Evolutionary conservation across 2,888 invertebrate species (phyloP), one percentile per base, ranked within the genome.

Genomic region (Limenitis camilla): DNA sequence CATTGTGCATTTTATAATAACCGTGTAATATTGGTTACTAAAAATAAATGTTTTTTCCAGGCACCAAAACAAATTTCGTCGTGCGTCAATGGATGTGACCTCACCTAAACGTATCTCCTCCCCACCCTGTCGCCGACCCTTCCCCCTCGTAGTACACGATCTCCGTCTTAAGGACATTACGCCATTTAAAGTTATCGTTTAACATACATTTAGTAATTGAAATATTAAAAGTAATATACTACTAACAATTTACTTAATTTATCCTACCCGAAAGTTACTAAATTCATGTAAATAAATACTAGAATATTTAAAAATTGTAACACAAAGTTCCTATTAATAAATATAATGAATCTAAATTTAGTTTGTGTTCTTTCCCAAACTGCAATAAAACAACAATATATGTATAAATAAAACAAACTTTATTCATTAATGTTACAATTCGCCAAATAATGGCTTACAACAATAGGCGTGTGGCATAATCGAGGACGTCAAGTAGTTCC

Each of bases 381-480:
- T n/a, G n/a, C n/a, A 58, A 52, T 55, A 47, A 61, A 66, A 63
- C 56, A 42, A 52, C 43, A 44, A n/a, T 57, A 30, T 59, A 33
- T 71, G 68, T 78, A 78, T 80, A 80, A 81, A 82, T 81, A 77
- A 80, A 81, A 78, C 78, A 79, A 84, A 71, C 76, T 81, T 78
- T 68, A 67, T 66, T 68, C 70, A 70, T 75, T 69, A 73, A 74
- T 70, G 69, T 74, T 78, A 81, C 76, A 78, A 76, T 65, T 61
- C 65, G 64, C 59, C 58, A 59, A 53, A 60, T 58, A 66, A 61
- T 61, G 72, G 70, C 61, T 71, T 72, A 78, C 74, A 79, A 75
- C 73, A 74, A 74, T 66, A 52, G 51, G 49, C 51, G 48, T 50
- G 47, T 36, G 19, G 19, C 49, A 49, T 42, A 43, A n/a, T n/a